Base-by-base conservation (phyloP, 2,888 invertebrate genomes). In the Leptinotarsa tumamoca region DNA sequence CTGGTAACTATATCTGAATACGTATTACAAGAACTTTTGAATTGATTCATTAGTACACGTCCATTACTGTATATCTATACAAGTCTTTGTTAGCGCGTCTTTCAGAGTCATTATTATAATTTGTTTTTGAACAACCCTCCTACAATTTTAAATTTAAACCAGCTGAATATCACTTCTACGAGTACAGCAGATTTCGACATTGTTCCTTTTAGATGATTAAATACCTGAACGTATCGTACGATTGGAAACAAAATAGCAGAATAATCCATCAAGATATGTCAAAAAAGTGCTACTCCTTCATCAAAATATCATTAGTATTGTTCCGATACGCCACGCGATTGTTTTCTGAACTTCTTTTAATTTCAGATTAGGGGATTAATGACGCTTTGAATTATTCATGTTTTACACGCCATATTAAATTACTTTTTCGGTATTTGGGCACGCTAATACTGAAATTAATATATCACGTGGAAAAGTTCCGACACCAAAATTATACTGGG, bases 331-430 rank as follows among this genome's bases (percentile, higher is more conserved):
- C 54, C 54, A 54, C 54, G 54, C 54, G 54, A 54, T 54, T 54
- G 54, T 54, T 54, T 54, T 54, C 54, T 54, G 54, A 54, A 54
- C 54, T 54, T 54, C 66, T 70, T 74, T 67, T 74, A 63, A 69
- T 66, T 51, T 43, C 54, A 70, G 51, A 61, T 69, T 74, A 63
- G 52, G 49, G 73, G 63, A 66, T 69, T 74, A 66, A 74, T 74
- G 54, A 70, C 69, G 70, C 50, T 69, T 69, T 69, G 66, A 74
- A 67, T 74, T 74, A 74, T 74, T 66, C 56, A 69, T 74, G 67
- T 69, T 74, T 49, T 50, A 67, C 73, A 74, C 73, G 73, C 73
- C 17, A 74, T 56, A 56, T 67, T 66, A 63, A 74, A 70, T 74
- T 74, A 74, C 69, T 74, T 70, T 73, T 69, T 68, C 33, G 63